Evolutionary conservation across 2,888 invertebrate genomes (phyloP), one percentile per base, ranked within the genome.

Genomic region (Perdita meconis): DNA sequence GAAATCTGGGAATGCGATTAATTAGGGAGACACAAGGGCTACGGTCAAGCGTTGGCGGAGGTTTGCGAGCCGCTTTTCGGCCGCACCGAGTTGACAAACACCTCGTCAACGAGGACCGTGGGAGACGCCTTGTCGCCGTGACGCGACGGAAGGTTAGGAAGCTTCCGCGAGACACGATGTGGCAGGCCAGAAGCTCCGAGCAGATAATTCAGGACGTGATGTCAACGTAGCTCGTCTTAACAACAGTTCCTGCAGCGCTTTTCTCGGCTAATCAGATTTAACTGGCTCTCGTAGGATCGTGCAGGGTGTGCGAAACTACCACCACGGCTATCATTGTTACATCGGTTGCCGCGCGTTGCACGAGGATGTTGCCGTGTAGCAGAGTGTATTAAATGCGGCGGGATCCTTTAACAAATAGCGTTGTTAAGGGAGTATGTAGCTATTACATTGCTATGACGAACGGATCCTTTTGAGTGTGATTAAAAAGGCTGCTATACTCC

Each of bases 241-340:
- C 85, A 73, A 78, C 82, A 87, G 76, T 83, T 74, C 75, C 86
- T 78, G 80, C 80, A 68, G 55, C 78, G 85, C 87, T 85, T 86
- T 87, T 82, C 87, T 72, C 82, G 53, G 82, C 76, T 86, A 86
- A 86, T 86, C 86, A 82, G 85, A 85, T 87, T 87, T 85, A 82
- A 77, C 80, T 69, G 74, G 55, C 79, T 67, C 74, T 63, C 69
- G 51, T 53, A 81, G 79, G 76, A 64, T 24, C 68, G 42, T 59
- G 73, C 63, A 59, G 69, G 63, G 56, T 50, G 53, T 22, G 60
- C 59, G 59, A 63, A 67, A 61, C 68, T 68, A 67, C 55, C 34
- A 22, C 53, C 38, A 38, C 38, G 5, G 22, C 53, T 47, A 1
- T 64, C 42, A 47, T 74, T 67, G 26, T n/a, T 36, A 26, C 40